Conservation (phyloP, 2,113 vertebrate genomes). For the Cercocebus atys region DNA sequence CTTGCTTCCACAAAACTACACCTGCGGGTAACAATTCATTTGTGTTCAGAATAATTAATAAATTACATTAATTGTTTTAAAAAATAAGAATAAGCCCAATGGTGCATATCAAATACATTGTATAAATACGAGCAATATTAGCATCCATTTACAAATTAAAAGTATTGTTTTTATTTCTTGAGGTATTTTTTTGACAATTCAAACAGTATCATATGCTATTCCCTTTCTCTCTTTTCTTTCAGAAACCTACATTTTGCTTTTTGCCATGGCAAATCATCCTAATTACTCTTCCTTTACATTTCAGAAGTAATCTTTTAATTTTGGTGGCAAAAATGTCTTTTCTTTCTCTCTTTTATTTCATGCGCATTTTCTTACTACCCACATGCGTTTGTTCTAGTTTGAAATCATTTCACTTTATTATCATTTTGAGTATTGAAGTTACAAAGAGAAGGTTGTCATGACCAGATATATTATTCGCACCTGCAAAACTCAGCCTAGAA, state of each 20-base stretch:
- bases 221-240: not conserved
- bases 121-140: not conserved
- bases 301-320: not conserved
- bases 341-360: not conserved
- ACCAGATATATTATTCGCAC: not conserved
- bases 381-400: not conserved
- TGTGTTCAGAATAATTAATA: constrained; percentile 46
- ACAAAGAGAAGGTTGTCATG: not conserved
- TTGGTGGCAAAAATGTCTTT: not conserved
- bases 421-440: not conserved
- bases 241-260: not conserved
- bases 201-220: not conserved
- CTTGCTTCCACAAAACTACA: not conserved
- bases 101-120: not conserved
- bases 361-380: not conserved
- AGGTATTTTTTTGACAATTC: not conserved
- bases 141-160: not conserved
- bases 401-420: not conserved
- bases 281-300: not conserved
- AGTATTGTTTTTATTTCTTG: not conserved
- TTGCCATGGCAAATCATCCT: not conserved
- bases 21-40: constrained; percentile 13
- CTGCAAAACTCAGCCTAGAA: not conserved
- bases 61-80: constrained; percentile 9
- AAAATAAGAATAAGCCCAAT: not conserved